Conservation (phyloP, 30 jellyfish, hydroid and myxozoan genomes). For the Aurelia coerulea region DNA sequence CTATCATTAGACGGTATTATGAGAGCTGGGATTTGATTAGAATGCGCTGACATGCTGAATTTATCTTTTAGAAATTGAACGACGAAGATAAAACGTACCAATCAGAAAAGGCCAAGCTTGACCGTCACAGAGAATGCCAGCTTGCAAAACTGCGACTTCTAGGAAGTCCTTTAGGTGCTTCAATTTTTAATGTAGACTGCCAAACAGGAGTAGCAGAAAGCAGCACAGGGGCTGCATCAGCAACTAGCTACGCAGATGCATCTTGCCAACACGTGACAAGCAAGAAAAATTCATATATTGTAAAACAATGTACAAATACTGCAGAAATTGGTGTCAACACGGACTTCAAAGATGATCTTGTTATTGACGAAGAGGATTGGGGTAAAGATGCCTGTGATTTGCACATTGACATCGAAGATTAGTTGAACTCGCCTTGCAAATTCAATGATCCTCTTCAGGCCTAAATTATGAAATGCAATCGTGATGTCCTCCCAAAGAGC, state of each 20-base stretch:
- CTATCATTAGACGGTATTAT: too few species aligned
- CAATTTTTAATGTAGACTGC: too few species aligned
- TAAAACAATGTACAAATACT: background rate
- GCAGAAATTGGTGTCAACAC: conserved; percentile 35
- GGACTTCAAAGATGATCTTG: conserved; percentile 6
- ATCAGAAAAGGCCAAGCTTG: conserved; percentile 25
- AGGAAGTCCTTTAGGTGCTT: background rate
- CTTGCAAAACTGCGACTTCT: conserved; percentile 13
- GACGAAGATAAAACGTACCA: conserved; percentile 5
- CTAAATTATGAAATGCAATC: too few species aligned
- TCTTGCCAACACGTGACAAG: background rate
- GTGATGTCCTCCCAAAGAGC: too few species aligned
- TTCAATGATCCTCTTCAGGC: too few species aligned
- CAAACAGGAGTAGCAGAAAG: too few species aligned
- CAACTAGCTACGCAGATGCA: background rate
- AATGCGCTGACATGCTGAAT: background rate
- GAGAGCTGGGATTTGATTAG: too few species aligned
- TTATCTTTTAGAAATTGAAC: conserved; percentile 4
- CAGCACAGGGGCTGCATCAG: too few species aligned
- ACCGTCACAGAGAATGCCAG: background rate
- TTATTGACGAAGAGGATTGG: background rate
- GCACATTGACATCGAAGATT: conserved; percentile 41
- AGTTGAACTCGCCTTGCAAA: background rate
- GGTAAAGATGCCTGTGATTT: background rate
- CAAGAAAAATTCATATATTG: background rate